These are phyloP conservation scores for Acholoe squamosa DNA, from an alignment of 2,888 invertebrate genomes.

Conservation along the genomic window DNA sequence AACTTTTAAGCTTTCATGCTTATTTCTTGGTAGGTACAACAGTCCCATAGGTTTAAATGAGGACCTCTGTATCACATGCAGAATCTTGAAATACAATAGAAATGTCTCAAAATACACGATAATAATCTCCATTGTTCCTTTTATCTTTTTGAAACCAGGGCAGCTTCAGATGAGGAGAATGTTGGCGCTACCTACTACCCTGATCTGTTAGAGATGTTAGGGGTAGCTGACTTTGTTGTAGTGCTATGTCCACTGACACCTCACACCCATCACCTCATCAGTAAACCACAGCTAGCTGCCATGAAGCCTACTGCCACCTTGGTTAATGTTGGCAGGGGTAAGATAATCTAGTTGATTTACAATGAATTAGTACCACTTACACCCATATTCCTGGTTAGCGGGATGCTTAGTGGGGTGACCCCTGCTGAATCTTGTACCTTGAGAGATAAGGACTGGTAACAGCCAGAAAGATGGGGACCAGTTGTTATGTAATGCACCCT, in stretches of 20 bases:
- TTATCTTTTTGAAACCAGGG: conserved; percentile 49
- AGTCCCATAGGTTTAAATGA: too few relatives aligned
- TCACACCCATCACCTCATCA: conserved; percentile 65
- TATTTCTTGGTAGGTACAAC: background rate
- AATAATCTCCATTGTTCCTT: background rate
- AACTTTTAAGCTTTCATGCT: background rate
- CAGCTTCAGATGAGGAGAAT: conserved; percentile 63
- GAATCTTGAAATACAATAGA: too few relatives aligned
- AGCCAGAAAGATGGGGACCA: too few relatives aligned
- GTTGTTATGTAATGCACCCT: too few relatives aligned
- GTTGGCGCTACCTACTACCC: conserved; percentile 67
- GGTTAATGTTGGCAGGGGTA: conserved; percentile 69
- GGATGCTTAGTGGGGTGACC: too few relatives aligned
- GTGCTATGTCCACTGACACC: conserved; percentile 68
- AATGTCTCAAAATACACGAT: background rate
- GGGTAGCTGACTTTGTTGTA: conserved; percentile 67
- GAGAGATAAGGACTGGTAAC: too few relatives aligned
- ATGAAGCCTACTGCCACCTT: conserved; percentile 70
- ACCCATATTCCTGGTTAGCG: too few relatives aligned
- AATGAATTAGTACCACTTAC: too few relatives aligned
- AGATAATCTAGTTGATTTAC: too few relatives aligned
- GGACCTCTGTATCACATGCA: too few relatives aligned
- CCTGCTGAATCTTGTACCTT: too few relatives aligned
- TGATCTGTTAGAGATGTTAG: conserved; percentile 66
- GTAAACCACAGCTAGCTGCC: conserved; percentile 62